Evolutionary conservation across 1,140 invertebrate species (phyloP).

Genomic region (Drosophila fuyamai): DNA sequence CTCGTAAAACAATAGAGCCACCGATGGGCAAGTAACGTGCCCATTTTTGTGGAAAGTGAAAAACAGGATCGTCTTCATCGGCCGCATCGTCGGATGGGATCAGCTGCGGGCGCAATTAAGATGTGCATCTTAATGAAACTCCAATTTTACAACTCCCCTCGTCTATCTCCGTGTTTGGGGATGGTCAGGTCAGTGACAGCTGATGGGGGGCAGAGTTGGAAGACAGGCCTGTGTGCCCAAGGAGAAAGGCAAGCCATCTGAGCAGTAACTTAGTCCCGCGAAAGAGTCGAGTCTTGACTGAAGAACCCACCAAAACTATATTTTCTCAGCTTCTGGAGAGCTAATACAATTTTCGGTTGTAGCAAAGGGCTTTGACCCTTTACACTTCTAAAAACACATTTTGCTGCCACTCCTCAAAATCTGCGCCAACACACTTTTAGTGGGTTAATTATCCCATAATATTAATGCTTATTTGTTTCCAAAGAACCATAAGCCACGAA

Average conservation of each 20-base stretch:
- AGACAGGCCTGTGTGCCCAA: neutral
- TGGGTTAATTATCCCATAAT: constrained; percentile 35
- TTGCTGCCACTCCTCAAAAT: neutral
- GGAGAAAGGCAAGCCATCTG: constrained; percentile 18
- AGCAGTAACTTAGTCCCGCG: neutral
- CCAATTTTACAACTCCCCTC: constrained; percentile 9
- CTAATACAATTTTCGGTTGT: neutral
- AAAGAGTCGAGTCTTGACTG: neutral
- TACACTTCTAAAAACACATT: too few relatives aligned
- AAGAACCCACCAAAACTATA: neutral
- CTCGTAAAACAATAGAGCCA: constrained; percentile 25
- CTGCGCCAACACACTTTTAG: neutral
- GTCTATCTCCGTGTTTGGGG: constrained; percentile 12
- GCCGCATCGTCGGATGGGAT: neutral
- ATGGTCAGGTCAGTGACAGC: constrained; percentile 15
- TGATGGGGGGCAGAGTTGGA: neutral
- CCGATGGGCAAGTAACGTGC: neutral
- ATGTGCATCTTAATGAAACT: constrained; percentile 37
- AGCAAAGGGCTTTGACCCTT: constrained; percentile 9
- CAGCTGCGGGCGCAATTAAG: constrained; percentile 32
- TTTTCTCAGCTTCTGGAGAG: constrained; percentile 1
- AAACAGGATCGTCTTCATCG: constrained; percentile 32
- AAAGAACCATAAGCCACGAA: constrained; percentile 14
- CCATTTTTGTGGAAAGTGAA: constrained; percentile 15
- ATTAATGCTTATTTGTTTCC: constrained; percentile 9